Base-by-base conservation (phyloP, 2,113 vertebrate genomes). In the Pungitius pungitius region DNA sequence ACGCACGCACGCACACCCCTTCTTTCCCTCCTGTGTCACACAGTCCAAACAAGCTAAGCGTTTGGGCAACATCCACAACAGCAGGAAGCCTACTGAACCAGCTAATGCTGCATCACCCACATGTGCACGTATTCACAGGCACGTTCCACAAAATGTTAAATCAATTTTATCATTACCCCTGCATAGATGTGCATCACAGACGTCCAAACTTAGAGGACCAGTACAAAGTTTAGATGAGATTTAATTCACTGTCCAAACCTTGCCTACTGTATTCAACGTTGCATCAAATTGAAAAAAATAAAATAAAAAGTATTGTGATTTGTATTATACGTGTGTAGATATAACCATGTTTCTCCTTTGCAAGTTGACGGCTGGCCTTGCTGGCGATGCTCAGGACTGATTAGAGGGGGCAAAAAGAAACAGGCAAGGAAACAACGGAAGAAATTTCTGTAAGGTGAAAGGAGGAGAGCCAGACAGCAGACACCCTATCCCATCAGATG, bases 41-140 rank as follows among this genome's bases (percentile, higher is more conserved):
- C 42, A 55, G 47, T 80, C 61, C n/a, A 68, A 75, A 73, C 61
- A 82, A 37, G 18, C 42, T 13, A 11, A 77, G 42, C 64, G 43
- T 66, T 60, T 27, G 2, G 57, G 62, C 58, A 74, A 22, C 64
- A 13, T 67, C 42, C 11, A n/a, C 17, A 62, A 40, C 75, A 64
- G 64, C 43, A 55, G 58, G 66, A 12, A 3, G 1, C 40, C 59
- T 1, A 11, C 18, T 33, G 14, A 51, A 37, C 17, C 17, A 35
- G 17, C 37, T 35, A 14, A 15, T 43, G 11, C 5, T 35, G 10
- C 39, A 40, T 67, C 35, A 57, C 40, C 24, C 37, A 51, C 22
- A 45, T 15, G 37, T 17, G 8, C 2, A 56, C 14, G 11, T 65
- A 59, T 56, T 42, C 57, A 73, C 54, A 68, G 35, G 77, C 54